Conservation (phyloP, 2,113 vertebrate genomes). For the Atherinomorus stipes region DNA sequence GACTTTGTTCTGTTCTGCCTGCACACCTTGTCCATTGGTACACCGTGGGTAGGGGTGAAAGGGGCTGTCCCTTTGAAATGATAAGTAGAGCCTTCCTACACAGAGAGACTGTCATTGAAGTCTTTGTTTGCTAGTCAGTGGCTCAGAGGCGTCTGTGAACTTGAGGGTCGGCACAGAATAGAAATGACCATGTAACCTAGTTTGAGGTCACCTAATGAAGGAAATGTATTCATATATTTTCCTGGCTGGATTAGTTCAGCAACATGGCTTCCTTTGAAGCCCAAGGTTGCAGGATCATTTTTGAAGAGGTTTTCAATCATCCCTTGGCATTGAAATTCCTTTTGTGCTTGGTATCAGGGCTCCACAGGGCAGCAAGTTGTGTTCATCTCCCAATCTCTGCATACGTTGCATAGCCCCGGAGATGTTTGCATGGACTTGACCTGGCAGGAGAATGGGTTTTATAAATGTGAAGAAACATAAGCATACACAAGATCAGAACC, state of each 20-base stretch:
- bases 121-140: constrained; percentile 78
- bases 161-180: constrained; percentile 74
- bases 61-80: constrained; percentile 80
- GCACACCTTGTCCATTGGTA: constrained; percentile 64
- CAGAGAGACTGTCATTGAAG: constrained; percentile 76
- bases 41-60: constrained; percentile 62
- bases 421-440: constrained; percentile 27
- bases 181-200: constrained; percentile 79
- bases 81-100: constrained; percentile 76
- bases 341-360: constrained; percentile 60
- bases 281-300: constrained; percentile 75
- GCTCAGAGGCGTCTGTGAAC: constrained; percentile 73
- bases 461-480: too few relatives aligned
- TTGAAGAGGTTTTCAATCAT: constrained; percentile 78
- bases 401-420: constrained; percentile 16
- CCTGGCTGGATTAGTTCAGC: constrained; percentile 73
- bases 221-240: constrained; percentile 79
- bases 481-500: too few relatives aligned
- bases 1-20: constrained; percentile 63
- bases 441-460: constrained; percentile 19
- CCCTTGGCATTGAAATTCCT: constrained; percentile 68
- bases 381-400: constrained; percentile 49
- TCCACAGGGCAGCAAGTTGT: constrained; percentile 59
- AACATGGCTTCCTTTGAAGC: constrained; percentile 78
- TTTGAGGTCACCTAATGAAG: constrained; percentile 82